Percentiles rank a stretch among this genome's conserved stretches.
Evolutionary conservation across 2,113 vertebrate genomes (phyloP).

Genomic region (Arvicanthis niloticus): DNA sequence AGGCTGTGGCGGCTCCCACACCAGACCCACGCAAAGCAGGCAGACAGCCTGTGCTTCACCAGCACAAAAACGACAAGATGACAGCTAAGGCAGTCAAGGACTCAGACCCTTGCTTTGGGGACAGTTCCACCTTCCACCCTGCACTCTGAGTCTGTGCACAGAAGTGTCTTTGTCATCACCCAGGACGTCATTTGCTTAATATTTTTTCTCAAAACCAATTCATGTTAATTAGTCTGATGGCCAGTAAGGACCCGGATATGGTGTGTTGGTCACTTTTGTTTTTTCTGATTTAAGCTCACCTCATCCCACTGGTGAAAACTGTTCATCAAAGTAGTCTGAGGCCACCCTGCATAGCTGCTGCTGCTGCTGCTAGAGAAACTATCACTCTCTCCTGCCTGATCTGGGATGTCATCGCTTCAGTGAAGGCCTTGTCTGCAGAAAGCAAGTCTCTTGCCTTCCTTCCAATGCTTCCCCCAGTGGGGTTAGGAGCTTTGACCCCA

Average conservation of each 20-base stretch:
- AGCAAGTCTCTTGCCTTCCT: not conserved
- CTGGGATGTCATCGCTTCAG: not conserved
- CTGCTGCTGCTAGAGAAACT: not conserved
- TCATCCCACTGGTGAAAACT: not conserved
- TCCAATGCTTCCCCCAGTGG: not conserved
- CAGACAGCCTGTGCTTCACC: not conserved
- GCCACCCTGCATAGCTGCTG: not conserved
- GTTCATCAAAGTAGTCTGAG: not conserved
- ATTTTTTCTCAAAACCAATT: not conserved
- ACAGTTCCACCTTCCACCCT: fast-evolving
- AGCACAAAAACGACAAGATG: not conserved
- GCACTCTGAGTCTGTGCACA: not conserved
- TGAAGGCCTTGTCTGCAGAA: not conserved
- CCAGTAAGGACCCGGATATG: not conserved
- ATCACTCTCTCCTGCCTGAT: too few species aligned
- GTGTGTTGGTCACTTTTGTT: not conserved
- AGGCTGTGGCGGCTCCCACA: too few species aligned
- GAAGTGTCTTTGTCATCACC: not conserved
- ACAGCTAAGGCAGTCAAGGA: not conserved
- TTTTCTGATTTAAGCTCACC: not conserved
- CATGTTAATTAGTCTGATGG: not conserved
- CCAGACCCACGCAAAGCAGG: too few species aligned
- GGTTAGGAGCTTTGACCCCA: not conserved
- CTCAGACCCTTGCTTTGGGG: not conserved
- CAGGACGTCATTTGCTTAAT: not conserved